Conservation (phyloP, 2,113 vertebrate species). For the Montifringilla adamsi region DNA sequence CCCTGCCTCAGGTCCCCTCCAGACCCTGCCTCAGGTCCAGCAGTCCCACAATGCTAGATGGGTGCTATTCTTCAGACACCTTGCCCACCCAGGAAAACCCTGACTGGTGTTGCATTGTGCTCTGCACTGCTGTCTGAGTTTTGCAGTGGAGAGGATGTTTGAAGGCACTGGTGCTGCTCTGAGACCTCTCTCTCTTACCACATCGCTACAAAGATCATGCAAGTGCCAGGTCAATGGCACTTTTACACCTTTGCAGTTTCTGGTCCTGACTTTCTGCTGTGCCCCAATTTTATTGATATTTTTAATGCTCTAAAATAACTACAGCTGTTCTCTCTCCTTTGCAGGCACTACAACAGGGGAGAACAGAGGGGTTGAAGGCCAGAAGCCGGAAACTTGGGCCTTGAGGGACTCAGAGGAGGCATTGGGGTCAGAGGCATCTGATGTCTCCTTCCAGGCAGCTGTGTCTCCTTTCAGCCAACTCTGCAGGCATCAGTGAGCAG, state of each 20-base stretch:
- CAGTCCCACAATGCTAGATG: accelerated
- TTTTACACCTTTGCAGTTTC: neutral
- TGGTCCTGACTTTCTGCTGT: neutral
- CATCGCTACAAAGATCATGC: neutral
- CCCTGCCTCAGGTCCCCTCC: neutral
- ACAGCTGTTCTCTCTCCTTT: neutral
- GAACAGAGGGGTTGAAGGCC: neutral
- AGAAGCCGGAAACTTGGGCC: neutral
- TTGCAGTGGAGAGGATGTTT: neutral
- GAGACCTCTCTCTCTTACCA: neutral
- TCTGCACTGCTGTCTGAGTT: neutral
- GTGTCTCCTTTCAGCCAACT: neutral
- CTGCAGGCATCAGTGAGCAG: neutral
- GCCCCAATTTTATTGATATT: neutral
- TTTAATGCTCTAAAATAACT: neutral
- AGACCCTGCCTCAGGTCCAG: neutral
- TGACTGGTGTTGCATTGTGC: accelerated
- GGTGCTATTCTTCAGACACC: neutral
- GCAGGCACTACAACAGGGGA: neutral
- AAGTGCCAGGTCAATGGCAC: neutral
- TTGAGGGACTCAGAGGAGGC: neutral
- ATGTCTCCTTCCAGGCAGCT: neutral
- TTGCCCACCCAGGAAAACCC: neutral
- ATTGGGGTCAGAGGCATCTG: neutral
- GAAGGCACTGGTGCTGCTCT: neutral